Evolutionary conservation across 1,140 invertebrate genomes (phyloP).

Genomic region (Nasonia giraulti): DNA sequence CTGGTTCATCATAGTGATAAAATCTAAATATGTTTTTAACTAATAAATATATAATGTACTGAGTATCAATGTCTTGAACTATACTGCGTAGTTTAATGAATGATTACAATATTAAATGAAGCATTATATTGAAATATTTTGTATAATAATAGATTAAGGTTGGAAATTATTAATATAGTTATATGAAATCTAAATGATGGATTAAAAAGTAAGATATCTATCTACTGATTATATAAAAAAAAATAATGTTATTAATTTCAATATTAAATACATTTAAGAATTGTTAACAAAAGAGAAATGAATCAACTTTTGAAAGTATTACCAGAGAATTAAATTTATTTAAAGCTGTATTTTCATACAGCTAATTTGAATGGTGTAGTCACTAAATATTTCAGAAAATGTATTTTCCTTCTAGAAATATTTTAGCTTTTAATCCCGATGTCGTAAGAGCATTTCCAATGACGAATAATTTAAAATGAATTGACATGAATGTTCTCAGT

Average conservation of each 20-base stretch:
- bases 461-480: no score
- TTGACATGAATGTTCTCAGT: no score
- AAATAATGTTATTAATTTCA: background rate
- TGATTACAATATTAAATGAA: background rate
- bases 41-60: background rate
- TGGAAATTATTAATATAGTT: background rate
- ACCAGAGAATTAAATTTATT: background rate
- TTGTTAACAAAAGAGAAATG: background rate
- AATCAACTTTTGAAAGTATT: conserved; percentile 5
- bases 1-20: background rate
- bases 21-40: background rate
- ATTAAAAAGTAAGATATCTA: background rate
- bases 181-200: background rate
- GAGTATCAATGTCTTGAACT: background rate
- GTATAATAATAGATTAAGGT: background rate
- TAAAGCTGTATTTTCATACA: no score
- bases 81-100: no score
- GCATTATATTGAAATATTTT: background rate
- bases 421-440: no score
- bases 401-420: no score
- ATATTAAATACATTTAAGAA: background rate
- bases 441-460: no score
- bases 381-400: no score
- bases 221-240: background rate
- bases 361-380: no score